Evolutionary conservation across 2,797 vertebrate genomes (phyloP).

Genomic region (Ceyx erithaca): DNA sequence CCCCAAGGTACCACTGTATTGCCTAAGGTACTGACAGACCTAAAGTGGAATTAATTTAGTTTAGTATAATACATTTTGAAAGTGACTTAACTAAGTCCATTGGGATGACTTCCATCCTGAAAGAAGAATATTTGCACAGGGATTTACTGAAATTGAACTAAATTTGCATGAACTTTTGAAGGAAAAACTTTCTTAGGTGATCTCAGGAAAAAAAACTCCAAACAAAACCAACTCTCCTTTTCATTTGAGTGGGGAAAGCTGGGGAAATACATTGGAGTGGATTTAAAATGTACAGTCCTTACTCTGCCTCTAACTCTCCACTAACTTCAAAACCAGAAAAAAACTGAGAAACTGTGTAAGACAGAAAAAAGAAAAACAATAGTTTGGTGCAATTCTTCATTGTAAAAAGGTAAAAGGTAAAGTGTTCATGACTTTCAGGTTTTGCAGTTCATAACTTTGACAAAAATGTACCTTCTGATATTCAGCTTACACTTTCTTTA

Average conservation of each 20-base stretch:
- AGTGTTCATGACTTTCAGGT: background rate
- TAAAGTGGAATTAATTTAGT: background rate
- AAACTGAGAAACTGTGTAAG: background rate
- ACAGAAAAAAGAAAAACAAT: background rate
- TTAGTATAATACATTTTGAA: background rate
- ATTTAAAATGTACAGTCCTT: background rate
- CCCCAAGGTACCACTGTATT: background rate
- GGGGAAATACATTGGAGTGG: background rate
- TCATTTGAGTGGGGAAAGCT: background rate
- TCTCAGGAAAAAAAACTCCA: background rate
- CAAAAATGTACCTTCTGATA: background rate
- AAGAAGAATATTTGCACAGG: conserved; percentile 2
- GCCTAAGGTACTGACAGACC: background rate
- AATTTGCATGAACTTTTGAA: conserved; percentile 4
- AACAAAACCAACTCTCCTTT: background rate
- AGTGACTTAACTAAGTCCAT: conserved; percentile 6
- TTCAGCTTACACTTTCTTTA: background rate
- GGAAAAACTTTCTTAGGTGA: background rate
- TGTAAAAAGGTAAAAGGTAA: background rate
- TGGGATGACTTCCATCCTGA: background rate
- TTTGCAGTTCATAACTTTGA: background rate
- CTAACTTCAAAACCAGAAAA: background rate
- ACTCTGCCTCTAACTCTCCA: background rate
- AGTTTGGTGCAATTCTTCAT: background rate
- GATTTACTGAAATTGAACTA: background rate